Conservation (phyloP, 2,113 vertebrate genomes). For the Zapornia atra region DNA sequence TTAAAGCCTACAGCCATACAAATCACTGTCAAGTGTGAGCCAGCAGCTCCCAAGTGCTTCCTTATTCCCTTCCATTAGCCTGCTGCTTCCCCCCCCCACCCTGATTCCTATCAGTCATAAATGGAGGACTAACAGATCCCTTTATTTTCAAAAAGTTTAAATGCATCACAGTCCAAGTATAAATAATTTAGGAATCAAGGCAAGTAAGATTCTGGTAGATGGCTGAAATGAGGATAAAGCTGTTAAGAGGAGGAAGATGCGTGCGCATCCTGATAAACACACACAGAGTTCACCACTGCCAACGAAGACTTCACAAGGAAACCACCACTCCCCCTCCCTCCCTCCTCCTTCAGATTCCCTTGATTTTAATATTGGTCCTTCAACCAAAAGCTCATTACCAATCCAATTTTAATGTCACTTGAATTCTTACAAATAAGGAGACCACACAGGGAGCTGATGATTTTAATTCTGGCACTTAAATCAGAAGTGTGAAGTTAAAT, state of each 20-base stretch:
- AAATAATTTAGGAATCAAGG: constrained; percentile 67
- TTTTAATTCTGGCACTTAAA: constrained; percentile 65
- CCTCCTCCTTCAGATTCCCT: background rate
- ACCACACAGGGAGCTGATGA: constrained; percentile 61
- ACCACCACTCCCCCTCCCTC: background rate
- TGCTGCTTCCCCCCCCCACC: constrained; percentile 3
- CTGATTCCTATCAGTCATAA: constrained; percentile 59
- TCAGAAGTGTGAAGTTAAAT: constrained; percentile 35
- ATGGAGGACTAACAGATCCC: constrained; percentile 55
- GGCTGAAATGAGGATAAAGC: constrained; percentile 23
- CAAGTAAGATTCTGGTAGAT: background rate
- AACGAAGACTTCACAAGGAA: background rate
- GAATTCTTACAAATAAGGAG: constrained; percentile 44
- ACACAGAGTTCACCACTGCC: background rate
- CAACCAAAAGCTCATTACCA: constrained; percentile 49
- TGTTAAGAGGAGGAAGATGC: background rate
- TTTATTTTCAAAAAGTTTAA: constrained; percentile 52
- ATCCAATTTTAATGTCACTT: constrained; percentile 59
- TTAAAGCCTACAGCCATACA: constrained; percentile 63
- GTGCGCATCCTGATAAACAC: background rate
- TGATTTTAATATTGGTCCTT: constrained; percentile 44
- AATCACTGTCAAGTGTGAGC: constrained; percentile 70
- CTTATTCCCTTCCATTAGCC: constrained; percentile 69
- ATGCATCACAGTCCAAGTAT: constrained; percentile 56
- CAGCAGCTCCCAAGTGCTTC: constrained; percentile 63